phyloP scores from a whole-genome alignment of 2,888 invertebrate genomes.

The Archips crataeganus region DNA sequence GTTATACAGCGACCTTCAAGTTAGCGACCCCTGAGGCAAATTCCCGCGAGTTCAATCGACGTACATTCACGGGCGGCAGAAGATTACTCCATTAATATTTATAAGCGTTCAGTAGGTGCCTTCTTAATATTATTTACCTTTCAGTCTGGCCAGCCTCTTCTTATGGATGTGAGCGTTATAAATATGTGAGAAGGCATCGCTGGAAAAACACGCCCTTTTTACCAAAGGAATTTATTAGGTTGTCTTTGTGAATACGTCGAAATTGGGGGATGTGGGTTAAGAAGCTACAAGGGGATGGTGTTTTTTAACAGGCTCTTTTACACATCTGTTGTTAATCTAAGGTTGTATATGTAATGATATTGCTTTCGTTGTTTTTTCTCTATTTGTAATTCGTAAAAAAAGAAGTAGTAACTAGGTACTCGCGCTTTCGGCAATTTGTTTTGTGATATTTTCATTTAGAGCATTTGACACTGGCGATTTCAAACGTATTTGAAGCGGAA shows the following conservation, averaged over 20 bases:
- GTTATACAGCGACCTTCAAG: background rate
- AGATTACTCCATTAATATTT: constrained; percentile 42
- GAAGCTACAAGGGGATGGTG: background rate
- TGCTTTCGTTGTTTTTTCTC: no score
- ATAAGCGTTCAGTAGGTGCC: constrained; percentile 38
- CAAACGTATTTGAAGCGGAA: no score
- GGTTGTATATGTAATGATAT: background rate
- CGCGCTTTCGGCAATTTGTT: no score
- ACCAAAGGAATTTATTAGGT: constrained; percentile 11
- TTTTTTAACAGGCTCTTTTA: background rate
- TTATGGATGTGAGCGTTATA: constrained; percentile 26
- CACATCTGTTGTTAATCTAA: background rate
- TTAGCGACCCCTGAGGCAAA: background rate
- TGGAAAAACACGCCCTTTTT: constrained; percentile 37
- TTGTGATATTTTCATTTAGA: no score
- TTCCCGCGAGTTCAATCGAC: constrained; percentile 24
- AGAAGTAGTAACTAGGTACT: no score
- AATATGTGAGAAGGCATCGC: constrained; percentile 37
- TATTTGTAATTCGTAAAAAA: no score
- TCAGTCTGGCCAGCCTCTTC: constrained; percentile 18
- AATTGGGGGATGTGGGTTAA: background rate
- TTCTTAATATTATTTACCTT: constrained; percentile 43
- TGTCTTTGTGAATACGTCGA: constrained; percentile 5
- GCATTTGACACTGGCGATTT: no score
- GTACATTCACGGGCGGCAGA: constrained; percentile 13